These are phyloP conservation scores for Agrotis clavis DNA, from an alignment of 2,888 invertebrate genomes.

Conservation along the genomic window DNA sequence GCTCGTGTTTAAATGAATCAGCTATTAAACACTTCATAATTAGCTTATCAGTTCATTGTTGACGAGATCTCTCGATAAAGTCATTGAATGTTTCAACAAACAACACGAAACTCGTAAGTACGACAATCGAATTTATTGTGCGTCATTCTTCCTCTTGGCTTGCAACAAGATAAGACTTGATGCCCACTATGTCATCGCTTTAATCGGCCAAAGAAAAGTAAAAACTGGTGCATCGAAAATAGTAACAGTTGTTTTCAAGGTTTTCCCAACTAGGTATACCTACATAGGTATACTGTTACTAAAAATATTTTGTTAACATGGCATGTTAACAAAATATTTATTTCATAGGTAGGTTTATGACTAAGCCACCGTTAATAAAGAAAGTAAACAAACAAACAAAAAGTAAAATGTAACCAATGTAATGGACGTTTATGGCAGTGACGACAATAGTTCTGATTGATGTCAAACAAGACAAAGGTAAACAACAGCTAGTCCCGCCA, in stretches of 20 bases:
- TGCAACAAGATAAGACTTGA: slow-evolving; percentile 38
- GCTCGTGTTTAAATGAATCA: slow-evolving; percentile 36
- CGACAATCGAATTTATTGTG: slow-evolving; percentile 36
- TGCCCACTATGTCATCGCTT: slow-evolving; percentile 16
- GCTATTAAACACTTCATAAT: slow-evolving; percentile 55
- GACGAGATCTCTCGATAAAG: slow-evolving; percentile 46
- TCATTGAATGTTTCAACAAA: slow-evolving; percentile 45
- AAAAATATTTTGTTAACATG: no score
- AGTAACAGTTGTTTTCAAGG: not conserved
- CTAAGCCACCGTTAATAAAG: slow-evolving; percentile 7
- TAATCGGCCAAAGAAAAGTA: slow-evolving; percentile 5
- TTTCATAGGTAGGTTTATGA: not conserved
- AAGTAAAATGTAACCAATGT: slow-evolving; percentile 59
- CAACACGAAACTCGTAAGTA: slow-evolving; percentile 17
- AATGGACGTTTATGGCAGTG: slow-evolving; percentile 70
- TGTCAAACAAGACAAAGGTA: slow-evolving; percentile 71
- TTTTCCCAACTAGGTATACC: not conserved
- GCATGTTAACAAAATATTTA: no score
- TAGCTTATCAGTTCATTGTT: slow-evolving; percentile 53
- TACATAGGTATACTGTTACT: not conserved
- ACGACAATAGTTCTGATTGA: slow-evolving; percentile 70
- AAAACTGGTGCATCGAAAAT: slow-evolving; percentile 3
- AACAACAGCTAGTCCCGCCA: slow-evolving; percentile 59
- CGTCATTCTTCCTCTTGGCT: slow-evolving; percentile 35
- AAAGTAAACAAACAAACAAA: slow-evolving; percentile 30